phyloP scores from a whole-genome alignment of 2,797 vertebrate genomes.

The Trachops cirrhosus region DNA sequence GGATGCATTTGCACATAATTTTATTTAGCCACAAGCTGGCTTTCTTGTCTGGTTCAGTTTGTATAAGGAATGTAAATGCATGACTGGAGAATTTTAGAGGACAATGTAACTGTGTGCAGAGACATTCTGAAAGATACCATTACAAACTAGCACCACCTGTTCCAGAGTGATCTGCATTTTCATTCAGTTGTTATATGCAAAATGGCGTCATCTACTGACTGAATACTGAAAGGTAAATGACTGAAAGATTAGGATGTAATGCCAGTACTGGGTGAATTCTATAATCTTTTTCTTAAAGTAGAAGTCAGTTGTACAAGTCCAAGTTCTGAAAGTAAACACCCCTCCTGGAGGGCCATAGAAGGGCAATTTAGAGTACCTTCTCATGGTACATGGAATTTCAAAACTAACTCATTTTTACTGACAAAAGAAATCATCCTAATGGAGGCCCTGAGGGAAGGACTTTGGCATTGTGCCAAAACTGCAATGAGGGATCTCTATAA shows the following conservation, averaged over 20 bases:
- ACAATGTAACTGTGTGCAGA: slow-evolving; percentile 16
- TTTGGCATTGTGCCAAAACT: neutral
- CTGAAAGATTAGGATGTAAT: neutral
- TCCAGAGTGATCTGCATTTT: slow-evolving; percentile 20
- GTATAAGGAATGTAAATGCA: slow-evolving; percentile 52
- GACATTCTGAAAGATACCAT: slow-evolving; percentile 37
- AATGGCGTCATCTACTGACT: neutral
- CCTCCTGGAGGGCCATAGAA: neutral
- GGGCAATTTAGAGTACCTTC: neutral
- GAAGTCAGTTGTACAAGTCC: neutral
- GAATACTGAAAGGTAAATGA: neutral
- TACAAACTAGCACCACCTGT: neutral
- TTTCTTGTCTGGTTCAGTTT: slow-evolving; percentile 65
- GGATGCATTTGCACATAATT: slow-evolving; percentile 71
- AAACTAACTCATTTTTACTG: neutral
- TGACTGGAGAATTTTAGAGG: slow-evolving; percentile 47
- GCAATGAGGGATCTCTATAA: neutral
- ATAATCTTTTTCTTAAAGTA: neutral
- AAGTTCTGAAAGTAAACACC: neutral
- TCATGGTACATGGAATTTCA: neutral
- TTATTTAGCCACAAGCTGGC: slow-evolving; percentile 67
- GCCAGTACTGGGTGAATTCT: neutral
- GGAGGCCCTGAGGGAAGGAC: neutral
- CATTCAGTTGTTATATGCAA: neutral
- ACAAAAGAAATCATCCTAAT: neutral